phyloP scores from a whole-genome alignment of 2,113 vertebrate species.

The Steatornis caripensis region DNA sequence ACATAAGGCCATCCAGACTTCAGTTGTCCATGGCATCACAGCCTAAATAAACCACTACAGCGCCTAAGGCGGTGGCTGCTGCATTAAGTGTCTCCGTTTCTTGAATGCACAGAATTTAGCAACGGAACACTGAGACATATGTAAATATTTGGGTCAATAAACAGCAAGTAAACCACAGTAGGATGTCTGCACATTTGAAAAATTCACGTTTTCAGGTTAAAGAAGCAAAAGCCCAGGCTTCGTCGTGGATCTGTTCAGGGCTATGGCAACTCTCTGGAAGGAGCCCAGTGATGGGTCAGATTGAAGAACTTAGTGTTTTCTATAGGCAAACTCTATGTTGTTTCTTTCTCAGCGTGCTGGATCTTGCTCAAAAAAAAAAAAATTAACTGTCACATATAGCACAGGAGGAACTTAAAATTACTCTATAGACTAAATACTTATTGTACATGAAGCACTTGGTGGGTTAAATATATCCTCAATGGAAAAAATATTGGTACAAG shows the following conservation, averaged over 20 bases:
- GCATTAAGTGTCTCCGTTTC: not conserved
- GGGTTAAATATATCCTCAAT: not conserved
- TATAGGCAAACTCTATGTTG: not conserved
- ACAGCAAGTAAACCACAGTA: not conserved
- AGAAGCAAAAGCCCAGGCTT: not conserved
- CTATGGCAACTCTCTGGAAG: not conserved
- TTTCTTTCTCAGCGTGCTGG: not conserved
- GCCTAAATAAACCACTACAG: not conserved
- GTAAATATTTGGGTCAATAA: not conserved
- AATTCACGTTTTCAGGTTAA: fast-evolving
- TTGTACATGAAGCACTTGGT: fast-evolving
- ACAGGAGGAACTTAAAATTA: not conserved
- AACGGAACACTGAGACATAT: not conserved
- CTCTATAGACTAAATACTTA: not conserved
- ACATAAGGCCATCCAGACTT: not conserved
- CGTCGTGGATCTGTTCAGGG: not conserved
- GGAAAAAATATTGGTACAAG: not conserved
- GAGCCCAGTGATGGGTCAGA: not conserved
- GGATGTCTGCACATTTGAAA: not conserved
- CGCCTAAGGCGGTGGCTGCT: not conserved
- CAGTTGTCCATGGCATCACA: not conserved
- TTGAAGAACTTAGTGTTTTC: not conserved
- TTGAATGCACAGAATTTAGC: not conserved
- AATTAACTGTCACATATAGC: not conserved
- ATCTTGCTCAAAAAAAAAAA: not conserved